Conservation (phyloP, 2,113 vertebrate species). For the Sciurus niger region DNA sequence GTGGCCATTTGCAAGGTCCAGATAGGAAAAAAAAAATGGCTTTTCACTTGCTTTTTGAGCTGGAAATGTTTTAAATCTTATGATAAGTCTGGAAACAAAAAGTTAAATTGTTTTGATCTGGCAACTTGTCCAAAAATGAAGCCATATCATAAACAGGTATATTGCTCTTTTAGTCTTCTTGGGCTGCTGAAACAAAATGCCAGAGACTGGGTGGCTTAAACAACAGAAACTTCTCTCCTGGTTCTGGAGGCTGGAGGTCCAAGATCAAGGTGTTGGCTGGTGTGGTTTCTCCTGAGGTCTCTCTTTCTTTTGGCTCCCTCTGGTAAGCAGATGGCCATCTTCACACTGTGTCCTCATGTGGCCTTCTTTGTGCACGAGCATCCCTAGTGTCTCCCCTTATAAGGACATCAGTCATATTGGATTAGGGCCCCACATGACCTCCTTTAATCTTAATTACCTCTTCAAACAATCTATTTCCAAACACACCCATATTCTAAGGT, state of each 20-base stretch:
- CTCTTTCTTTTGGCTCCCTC: not conserved
- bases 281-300: not conserved
- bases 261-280: not conserved
- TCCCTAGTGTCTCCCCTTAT: not conserved
- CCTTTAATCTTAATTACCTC: not conserved
- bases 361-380: not conserved
- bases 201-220: not conserved
- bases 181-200: constrained; percentile 27
- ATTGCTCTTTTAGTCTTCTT: not conserved
- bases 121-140: constrained; percentile 7
- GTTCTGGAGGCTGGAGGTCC: not conserved
- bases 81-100: not conserved
- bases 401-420: not conserved
- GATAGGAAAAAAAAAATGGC: constrained; percentile 30
- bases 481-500: not conserved
- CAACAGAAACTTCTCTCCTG: not conserved
- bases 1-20: constrained; percentile 1
- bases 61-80: constrained; percentile 40
- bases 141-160: not conserved
- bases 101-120: not conserved
- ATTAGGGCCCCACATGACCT: not conserved
- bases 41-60: constrained; percentile 37
- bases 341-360: not conserved
- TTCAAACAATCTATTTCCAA: not conserved
- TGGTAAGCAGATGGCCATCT: not conserved